phyloP scores from a whole-genome alignment of 2,113 vertebrate genomes.

The Pseudopodoces humilis region DNA sequence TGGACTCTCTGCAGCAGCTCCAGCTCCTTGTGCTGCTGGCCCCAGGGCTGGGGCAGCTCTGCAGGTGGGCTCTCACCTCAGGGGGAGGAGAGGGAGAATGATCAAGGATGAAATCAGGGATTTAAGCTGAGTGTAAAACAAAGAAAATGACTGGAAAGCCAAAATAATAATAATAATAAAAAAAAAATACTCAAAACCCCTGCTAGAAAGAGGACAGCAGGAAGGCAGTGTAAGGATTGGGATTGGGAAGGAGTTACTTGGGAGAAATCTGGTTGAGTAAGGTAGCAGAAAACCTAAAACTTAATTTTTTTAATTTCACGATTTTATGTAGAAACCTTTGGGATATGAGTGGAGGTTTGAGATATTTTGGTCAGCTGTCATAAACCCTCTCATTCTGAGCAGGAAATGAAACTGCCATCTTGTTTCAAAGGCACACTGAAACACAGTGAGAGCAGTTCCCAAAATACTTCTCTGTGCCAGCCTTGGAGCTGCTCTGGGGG shows the following conservation, averaged over 20 bases:
- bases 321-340: accelerated
- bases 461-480: neutral
- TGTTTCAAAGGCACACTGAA: neutral
- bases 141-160: neutral
- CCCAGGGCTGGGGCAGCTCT: neutral
- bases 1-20: neutral
- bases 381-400: neutral
- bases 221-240: neutral
- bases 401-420: conserved; percentile 16
- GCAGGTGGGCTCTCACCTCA: neutral
- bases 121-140: neutral
- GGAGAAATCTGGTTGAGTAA: neutral
- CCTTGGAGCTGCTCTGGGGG: neutral
- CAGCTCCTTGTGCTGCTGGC: neutral
- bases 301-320: neutral
- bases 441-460: neutral
- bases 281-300: neutral
- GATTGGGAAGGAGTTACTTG: neutral
- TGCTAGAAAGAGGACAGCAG: neutral
- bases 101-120: neutral
- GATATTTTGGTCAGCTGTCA: neutral
- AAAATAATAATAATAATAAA: too few relatives aligned
- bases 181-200: neutral
- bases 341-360: neutral
- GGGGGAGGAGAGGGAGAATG: too few relatives aligned